Evolutionary conservation across 2,888 invertebrate species (phyloP).

Genomic region (Mactromeris polynyma): DNA sequence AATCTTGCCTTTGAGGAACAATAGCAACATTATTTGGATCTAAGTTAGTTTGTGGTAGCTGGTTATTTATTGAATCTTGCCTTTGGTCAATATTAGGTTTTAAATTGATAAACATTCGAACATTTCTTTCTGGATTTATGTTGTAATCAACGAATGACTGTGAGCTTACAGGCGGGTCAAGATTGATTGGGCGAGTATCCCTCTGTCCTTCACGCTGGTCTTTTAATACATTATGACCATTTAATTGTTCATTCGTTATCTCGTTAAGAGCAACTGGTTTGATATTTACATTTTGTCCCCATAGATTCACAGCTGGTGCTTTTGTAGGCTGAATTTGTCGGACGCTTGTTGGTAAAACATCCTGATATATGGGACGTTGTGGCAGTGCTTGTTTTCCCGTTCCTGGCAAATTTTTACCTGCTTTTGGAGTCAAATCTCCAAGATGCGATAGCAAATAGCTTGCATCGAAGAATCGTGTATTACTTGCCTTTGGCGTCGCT

Average conservation of each 20-base stretch:
- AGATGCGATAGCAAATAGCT: conserved; percentile 44
- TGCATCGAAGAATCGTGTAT: conserved; percentile 16
- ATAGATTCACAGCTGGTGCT: not conserved
- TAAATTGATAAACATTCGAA: conserved; percentile 23
- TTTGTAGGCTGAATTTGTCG: not conserved
- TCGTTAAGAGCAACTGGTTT: conserved; percentile 13
- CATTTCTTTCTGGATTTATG: conserved; percentile 23
- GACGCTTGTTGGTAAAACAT: not conserved
- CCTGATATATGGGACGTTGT: not conserved
- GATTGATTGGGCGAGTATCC: conserved; percentile 37
- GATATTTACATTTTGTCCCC: conserved; percentile 7
- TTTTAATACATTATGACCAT: conserved; percentile 18
- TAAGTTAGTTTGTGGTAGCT: not conserved
- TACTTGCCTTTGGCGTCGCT: not conserved
- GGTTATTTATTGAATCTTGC: not conserved
- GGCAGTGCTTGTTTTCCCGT: not conserved
- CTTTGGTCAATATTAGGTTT: conserved; percentile 12
- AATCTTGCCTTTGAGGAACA: not conserved
- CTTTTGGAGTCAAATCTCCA: not conserved
- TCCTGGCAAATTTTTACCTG: not conserved
- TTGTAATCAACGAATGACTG: conserved; percentile 21
- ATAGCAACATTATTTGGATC: not conserved
- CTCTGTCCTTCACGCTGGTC: conserved; percentile 26
- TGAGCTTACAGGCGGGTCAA: not conserved
- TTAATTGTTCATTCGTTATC: not conserved